Evolutionary conservation across 2,797 vertebrate species (phyloP).

Genomic region (Chloroceryle inda): DNA sequence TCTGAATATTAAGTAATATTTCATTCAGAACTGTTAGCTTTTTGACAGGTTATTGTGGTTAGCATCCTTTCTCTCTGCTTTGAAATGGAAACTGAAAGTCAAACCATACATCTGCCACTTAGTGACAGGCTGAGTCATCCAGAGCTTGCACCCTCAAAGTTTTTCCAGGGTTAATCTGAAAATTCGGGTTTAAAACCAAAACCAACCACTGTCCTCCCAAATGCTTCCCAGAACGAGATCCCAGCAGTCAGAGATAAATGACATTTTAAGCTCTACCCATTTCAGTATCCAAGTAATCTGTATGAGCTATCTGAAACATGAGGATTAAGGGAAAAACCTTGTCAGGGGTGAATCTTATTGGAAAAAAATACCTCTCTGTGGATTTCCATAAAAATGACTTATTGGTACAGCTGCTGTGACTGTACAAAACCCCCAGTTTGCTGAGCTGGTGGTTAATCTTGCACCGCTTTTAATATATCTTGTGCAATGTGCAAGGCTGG

Average conservation of each 20-base stretch:
- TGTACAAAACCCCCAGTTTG: neutral
- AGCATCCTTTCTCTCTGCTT: neutral
- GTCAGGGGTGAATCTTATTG: neutral
- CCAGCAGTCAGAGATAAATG: neutral
- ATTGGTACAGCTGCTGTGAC: neutral
- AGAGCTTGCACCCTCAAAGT: neutral
- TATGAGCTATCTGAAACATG: neutral
- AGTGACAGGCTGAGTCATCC: neutral
- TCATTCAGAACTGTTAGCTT: neutral
- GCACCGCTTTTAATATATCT: neutral
- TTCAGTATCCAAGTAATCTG: neutral
- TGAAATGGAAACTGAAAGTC: neutral
- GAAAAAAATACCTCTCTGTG: neutral
- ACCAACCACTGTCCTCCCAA: neutral
- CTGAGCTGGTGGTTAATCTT: neutral
- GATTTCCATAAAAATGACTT: neutral
- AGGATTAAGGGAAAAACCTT: slow-evolving; percentile 15
- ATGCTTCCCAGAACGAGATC: neutral
- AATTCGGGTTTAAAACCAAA: neutral
- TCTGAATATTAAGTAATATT: neutral
- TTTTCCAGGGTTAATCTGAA: neutral
- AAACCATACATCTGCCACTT: neutral
- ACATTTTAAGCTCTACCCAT: neutral
- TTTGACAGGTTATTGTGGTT: neutral
- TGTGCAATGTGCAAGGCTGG: neutral